phyloP scores from a whole-genome alignment of 2,797 vertebrate species.

The Microctenopoma stevenorrisi region DNA sequence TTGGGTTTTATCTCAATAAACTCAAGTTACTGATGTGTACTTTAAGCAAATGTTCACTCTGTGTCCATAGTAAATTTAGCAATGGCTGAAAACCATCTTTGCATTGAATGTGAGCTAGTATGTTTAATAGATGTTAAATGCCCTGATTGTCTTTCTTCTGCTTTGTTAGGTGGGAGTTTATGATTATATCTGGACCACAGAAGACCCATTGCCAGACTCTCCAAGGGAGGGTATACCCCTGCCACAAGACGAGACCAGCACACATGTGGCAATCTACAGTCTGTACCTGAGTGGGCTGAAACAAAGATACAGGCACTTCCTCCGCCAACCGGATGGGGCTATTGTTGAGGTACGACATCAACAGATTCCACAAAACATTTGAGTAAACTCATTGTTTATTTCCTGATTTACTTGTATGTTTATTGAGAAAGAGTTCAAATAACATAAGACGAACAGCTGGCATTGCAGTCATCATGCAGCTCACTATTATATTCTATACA shows the following conservation, averaged over 20 bases:
- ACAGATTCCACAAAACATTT: neutral
- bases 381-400: too few relatives aligned
- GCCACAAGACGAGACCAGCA: slow-evolving; percentile 76
- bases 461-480: too few relatives aligned
- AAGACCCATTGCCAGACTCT: slow-evolving; percentile 67
- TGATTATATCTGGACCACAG: slow-evolving; percentile 89
- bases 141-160: slow-evolving; percentile 23
- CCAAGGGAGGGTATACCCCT: slow-evolving; percentile 33
- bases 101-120: too few relatives aligned
- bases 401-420: too few relatives aligned
- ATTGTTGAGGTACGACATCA: slow-evolving; percentile 88
- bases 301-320: slow-evolving; percentile 89
- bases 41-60: neutral
- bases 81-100: too few relatives aligned
- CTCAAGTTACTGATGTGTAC: slow-evolving; percentile 7
- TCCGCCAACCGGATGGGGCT: slow-evolving; percentile 88
- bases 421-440: too few relatives aligned
- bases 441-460: too few relatives aligned
- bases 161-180: slow-evolving; percentile 91
- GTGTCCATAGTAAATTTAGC: too few relatives aligned
- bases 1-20: neutral
- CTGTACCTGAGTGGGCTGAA: slow-evolving; percentile 86
- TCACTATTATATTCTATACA: too few relatives aligned
- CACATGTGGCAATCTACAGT: slow-evolving; percentile 86
- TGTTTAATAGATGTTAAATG: too few relatives aligned